Percentiles rank a stretch among this genome's conserved stretches.
phyloP scores from a whole-genome alignment of 2,888 invertebrate species.

The Acholoe squamosa region DNA sequence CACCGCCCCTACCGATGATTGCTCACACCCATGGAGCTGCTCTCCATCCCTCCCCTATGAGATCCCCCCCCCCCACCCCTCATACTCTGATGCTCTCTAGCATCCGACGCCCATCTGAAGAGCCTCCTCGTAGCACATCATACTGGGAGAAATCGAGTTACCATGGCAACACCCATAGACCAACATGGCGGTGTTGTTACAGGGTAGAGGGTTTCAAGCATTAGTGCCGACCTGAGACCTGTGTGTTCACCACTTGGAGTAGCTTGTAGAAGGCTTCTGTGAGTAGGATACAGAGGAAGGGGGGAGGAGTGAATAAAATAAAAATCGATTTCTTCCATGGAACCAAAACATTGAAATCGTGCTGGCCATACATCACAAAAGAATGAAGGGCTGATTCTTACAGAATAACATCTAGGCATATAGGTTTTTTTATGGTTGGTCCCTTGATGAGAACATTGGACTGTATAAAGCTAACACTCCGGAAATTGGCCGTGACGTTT shows the following conservation, averaged over 20 bases:
- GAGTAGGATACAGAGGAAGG: no score
- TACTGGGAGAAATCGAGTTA: constrained; percentile 19
- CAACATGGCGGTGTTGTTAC: background rate
- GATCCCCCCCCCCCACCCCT: background rate
- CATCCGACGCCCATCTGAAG: background rate
- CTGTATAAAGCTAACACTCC: background rate
- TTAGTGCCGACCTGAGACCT: background rate
- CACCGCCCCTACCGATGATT: background rate
- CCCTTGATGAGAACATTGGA: background rate
- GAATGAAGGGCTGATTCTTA: background rate
- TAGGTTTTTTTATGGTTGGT: background rate
- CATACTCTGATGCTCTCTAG: background rate
- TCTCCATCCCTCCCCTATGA: background rate
- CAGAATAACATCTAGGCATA: background rate
- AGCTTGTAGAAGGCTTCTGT: background rate
- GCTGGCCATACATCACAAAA: background rate
- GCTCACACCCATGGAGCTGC: background rate
- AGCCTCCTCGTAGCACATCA: background rate
- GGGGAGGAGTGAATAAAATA: background rate
- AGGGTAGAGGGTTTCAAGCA: background rate
- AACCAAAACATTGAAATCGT: background rate
- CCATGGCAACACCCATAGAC: constrained; percentile 4
- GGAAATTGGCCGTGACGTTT: constrained; percentile 5
- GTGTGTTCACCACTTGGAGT: background rate
- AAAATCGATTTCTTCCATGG: background rate